A percentile compares a stretch with the other conserved stretches of the same genome.
phyloP scores from a whole-genome alignment of 2,797 vertebrate species.

The Enteromius unitaeniatus region DNA sequence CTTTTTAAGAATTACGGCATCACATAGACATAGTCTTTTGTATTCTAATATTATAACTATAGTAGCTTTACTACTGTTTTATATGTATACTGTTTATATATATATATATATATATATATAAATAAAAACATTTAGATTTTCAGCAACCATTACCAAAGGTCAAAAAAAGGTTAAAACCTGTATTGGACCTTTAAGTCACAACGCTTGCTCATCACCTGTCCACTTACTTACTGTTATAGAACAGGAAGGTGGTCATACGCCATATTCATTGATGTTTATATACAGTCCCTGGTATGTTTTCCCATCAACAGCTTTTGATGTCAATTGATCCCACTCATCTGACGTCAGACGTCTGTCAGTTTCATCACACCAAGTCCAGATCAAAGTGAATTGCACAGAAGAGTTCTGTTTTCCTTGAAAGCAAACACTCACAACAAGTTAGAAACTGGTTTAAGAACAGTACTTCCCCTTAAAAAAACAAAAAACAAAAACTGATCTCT shows the following conservation, averaged over 20 bases:
- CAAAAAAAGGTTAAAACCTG: conserved; percentile 1
- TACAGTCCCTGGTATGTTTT: neutral
- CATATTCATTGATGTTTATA: conserved; percentile 24
- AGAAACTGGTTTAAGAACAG: neutral
- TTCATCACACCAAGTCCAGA: conserved; percentile 45
- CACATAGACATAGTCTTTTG: neutral
- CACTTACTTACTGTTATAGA: neutral
- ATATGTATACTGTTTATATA: too few species aligned
- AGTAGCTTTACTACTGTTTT: neutral
- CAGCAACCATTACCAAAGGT: neutral
- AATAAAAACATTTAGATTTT: neutral
- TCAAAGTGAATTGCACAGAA: conserved; percentile 48
- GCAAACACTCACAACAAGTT: neutral
- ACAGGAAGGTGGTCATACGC: neutral
- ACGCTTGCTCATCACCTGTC: neutral
- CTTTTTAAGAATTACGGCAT: conserved; percentile 14
- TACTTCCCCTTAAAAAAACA: conserved; percentile 1
- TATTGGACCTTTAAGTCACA: neutral
- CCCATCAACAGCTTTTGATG: conserved; percentile 4
- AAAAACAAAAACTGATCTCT: neutral
- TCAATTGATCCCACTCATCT: conserved; percentile 33
- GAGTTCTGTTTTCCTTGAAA: conserved; percentile 15
- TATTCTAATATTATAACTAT: neutral
- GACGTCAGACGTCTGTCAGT: conserved; percentile 26
- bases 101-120: neutral